These are phyloP conservation scores for Aspidiotus rigidus DNA, from an alignment of 2,888 invertebrate species.

Conservation along the genomic window DNA sequence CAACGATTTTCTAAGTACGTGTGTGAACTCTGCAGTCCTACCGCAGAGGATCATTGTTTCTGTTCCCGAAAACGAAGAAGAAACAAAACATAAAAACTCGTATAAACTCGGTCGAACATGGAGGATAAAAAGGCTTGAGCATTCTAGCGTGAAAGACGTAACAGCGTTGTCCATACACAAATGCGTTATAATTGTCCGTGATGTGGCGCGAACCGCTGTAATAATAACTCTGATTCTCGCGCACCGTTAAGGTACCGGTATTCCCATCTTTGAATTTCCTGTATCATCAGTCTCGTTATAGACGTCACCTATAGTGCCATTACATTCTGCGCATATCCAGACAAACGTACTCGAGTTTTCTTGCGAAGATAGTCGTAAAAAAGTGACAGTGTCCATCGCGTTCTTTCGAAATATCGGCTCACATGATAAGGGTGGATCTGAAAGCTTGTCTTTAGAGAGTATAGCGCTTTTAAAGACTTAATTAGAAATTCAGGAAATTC, in stretches of 20 bases:
- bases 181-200: constrained; percentile 20
- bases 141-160: constrained; percentile 4
- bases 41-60: no score
- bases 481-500: no score
- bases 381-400: no score
- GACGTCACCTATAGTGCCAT: background rate
- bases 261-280: background rate
- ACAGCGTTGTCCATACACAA: constrained; percentile 5
- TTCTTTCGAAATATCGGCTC: no score
- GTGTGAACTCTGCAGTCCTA: no score
- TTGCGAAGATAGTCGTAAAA: no score
- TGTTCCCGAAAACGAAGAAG: no score
- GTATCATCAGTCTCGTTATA: background rate
- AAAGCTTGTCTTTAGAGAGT: no score
- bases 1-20: no score
- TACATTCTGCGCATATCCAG: background rate
- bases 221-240: constrained; percentile 10
- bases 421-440: no score
- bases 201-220: constrained; percentile 22
- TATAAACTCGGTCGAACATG: background rate
- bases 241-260: background rate
- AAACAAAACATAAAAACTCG: background rate
- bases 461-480: no score
- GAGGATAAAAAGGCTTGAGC: background rate
- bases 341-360: no score